Evolutionary conservation across 2,888 invertebrate genomes (phyloP).

Genomic region (Cotesia congregata): DNA sequence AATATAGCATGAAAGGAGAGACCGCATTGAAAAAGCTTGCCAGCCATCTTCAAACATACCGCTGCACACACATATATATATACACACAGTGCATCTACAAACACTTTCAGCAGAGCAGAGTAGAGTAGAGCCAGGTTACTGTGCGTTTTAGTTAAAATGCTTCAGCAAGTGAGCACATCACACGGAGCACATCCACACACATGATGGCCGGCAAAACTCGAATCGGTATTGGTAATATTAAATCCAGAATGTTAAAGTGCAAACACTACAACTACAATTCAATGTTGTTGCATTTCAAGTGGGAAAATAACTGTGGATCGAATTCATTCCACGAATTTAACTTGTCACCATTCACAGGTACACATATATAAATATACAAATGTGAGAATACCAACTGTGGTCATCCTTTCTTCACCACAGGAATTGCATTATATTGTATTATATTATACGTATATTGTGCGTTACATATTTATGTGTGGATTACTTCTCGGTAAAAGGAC

Average conservation of each 20-base stretch:
- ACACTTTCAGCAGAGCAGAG: background rate
- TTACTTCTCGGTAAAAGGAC: slow-evolving; percentile 37
- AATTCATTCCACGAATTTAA: slow-evolving; percentile 38
- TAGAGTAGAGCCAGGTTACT: background rate
- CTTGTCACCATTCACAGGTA: slow-evolving; percentile 30
- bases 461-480: slow-evolving; percentile 32
- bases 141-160: background rate
- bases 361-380: background rate
- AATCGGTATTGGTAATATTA: background rate
- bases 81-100: background rate
- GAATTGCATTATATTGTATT: slow-evolving; percentile 12
- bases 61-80: background rate
- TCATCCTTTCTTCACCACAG: slow-evolving; percentile 9
- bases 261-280: slow-evolving; percentile 26
- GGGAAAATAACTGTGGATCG: slow-evolving; percentile 29
- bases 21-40: slow-evolving; percentile 10
- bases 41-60: slow-evolving; percentile 19
- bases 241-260: slow-evolving; percentile 26
- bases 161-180: slow-evolving; percentile 22
- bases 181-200: background rate
- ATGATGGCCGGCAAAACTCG: background rate
- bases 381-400: background rate
- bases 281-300: background rate
- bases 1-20: slow-evolving; percentile 31
- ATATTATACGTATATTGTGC: background rate